These are phyloP conservation scores for Eurois occulta DNA, from an alignment of 2,888 invertebrate genomes.

Conservation along the genomic window DNA sequence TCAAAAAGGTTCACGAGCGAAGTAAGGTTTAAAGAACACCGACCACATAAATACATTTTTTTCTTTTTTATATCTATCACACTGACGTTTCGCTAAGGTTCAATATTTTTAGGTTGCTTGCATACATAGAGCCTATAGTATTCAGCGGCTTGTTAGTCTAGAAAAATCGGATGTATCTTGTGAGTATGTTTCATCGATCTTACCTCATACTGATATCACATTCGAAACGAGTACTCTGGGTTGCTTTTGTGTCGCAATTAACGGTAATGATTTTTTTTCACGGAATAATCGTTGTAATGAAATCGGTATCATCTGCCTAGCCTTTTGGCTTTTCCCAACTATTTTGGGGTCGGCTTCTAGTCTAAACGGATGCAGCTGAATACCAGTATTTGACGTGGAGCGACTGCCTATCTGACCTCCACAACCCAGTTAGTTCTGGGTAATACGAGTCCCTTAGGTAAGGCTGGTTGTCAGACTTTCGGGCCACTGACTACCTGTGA, in stretches of 20 bases:
- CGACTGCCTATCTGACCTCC: no score
- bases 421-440: no score
- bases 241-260: not conserved
- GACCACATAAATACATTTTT: not conserved
- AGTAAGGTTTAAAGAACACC: conserved; percentile 43
- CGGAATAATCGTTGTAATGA: not conserved
- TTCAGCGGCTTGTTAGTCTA: conserved; percentile 25
- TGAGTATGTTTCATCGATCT: conserved; percentile 17
- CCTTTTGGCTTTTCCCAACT: no score
- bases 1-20: conserved; percentile 25
- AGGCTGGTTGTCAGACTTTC: no score
- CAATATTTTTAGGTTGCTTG: conserved; percentile 35
- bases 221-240: not conserved
- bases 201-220: not conserved
- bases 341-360: no score
- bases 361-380: no score
- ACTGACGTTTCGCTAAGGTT: conserved; percentile 11
- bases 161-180: conserved; percentile 11
- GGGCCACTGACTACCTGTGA: no score
- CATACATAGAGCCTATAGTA: conserved; percentile 23
- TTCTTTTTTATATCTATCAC: not conserved
- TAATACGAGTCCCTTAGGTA: no score
- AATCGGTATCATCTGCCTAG: no score
- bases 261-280: not conserved
- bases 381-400: no score